Evolutionary conservation across 2,113 vertebrate genomes (phyloP).

Genomic region (Hiodon tergisus): DNA sequence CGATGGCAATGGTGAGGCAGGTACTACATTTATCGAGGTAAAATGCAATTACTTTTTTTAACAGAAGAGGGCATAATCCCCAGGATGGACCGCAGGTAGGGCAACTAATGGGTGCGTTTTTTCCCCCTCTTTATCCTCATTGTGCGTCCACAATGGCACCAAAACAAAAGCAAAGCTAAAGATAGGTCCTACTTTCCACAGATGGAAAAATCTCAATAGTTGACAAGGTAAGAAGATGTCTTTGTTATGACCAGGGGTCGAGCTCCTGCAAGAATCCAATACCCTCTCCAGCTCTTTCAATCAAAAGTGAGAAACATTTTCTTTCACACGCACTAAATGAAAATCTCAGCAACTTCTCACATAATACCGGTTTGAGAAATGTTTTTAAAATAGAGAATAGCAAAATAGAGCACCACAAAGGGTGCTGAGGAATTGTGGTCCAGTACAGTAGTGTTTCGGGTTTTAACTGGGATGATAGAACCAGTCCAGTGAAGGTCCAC

Average conservation of each 20-base stretch:
- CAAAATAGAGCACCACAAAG: too few species aligned
- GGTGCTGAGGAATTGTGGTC: too few species aligned
- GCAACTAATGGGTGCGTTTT: background rate
- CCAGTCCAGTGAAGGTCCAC: too few species aligned
- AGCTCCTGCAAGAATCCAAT: constrained; percentile 24
- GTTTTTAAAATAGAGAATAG: constrained; percentile 2
- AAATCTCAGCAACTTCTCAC: constrained; percentile 13
- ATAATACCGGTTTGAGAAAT: constrained; percentile 15
- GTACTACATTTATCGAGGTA: constrained; percentile 27
- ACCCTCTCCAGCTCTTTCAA: constrained; percentile 19
- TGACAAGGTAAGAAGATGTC: constrained; percentile 13
- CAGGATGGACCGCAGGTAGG: constrained; percentile 21
- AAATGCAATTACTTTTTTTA: constrained; percentile 16
- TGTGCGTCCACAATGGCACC: background rate
- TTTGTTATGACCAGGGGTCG: constrained; percentile 9
- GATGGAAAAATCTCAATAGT: constrained; percentile 11
- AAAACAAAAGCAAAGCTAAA: too few species aligned
- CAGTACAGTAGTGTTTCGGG: too few species aligned
- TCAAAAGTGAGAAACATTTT: constrained; percentile 26
- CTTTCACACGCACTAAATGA: constrained; percentile 22
- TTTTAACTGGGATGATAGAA: too few species aligned
- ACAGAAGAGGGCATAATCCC: constrained; percentile 54
- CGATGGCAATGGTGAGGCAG: constrained; percentile 9
- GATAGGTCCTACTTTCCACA: background rate
- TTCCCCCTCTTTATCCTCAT: background rate